Base-by-base conservation (phyloP, 2,888 invertebrate genomes). In the Acronicta alni region DNA sequence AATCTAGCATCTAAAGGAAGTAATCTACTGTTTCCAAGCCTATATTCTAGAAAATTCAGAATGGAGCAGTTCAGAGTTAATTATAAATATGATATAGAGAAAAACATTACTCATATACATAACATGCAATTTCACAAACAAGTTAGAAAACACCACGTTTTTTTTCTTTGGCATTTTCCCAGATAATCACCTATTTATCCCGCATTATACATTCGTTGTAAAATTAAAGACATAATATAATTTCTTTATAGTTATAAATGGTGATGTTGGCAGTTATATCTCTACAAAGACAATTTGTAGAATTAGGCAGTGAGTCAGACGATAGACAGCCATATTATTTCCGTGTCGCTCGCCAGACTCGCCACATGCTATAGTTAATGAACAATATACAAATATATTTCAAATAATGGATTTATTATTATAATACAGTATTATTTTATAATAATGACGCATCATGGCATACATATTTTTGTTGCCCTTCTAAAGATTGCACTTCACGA, bases 141-240 rank as follows among this genome's bases (percentile, higher is more conserved):
- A 57, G 53, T 67, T 66, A 56, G 42, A 70, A 72, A 72, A 75
- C 63, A 72, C 72, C 74, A 77, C 77, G 71, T 43, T 57, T 58
- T 59, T 68, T 73, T 52, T 67, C n/a, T 74, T 79, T 83, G 82
- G 77, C 80, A 67, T 63, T 72, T 73, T 62, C 67, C 80, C 83
- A 83, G 71, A 75, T 68, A 72, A 60, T 55, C 69, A 56, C 32
- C n/a, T 35, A 4, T n/a, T 74, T 62, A 59, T 69, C 48, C 51
- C 46, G 42, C 47, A 60, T 59, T 67, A 67, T 23, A 62, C 58
- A 41, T 14, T 54, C 47, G 37, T 39, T 20, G 58, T 59, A 65
- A 60, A 68, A 3, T 3, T 5, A 20, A 20, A 2, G 26, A 2
- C 2, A 9, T 26, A 0, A 7, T 26, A 10, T 3, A 30, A 0